Evolutionary conservation across 2,113 vertebrate species (phyloP), one percentile per base, ranked within the genome.

Genomic region (Sprattus sprattus): DNA sequence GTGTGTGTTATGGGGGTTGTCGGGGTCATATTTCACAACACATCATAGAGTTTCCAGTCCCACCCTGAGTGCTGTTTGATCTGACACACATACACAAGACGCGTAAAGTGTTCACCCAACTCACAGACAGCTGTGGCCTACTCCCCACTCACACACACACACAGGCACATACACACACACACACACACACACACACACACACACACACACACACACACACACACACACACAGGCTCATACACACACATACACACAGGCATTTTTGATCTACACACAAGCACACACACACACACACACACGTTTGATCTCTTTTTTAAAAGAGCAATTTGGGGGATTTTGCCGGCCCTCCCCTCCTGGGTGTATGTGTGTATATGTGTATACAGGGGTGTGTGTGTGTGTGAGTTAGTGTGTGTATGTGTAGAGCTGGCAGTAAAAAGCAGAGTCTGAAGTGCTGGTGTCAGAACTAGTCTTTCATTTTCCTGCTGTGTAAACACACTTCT

Each of bases 401-500:
- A 25, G 60, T 64, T 7, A 28, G 64, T 67, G n/a, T 28, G 64
- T 2, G 60, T n/a, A 13, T 64, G 60, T 67, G n/a, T 67, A 25
- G 15, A 84, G 86, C 16, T 15, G 71, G 54, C 18, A 50, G 13
- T 84, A 18, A 15, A 82, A 25, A 81, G 64, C 78, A 28, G 52
- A 46, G 45, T 25, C 39, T 84, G 39, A 81, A 84, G 20, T 18
- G 81, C 67, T 71, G 84, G 45, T 78, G 49, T 57, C 45, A 45
- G 49, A 54, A 10, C 83, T 60, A 25, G 75, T 84, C 39, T 81
- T 83, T 84, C n/a, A 85, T 60, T 81, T 57, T 44, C 80, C 88
- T 84, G 81, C 1, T 52, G 85, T 83, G 80, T 83, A 82, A 46
- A 81, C 88, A 83, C 81, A 32, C 89, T 88, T 82, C 25, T 85